Conservation (phyloP, 1,140 invertebrate species). For the Ceratitis capitata region DNA sequence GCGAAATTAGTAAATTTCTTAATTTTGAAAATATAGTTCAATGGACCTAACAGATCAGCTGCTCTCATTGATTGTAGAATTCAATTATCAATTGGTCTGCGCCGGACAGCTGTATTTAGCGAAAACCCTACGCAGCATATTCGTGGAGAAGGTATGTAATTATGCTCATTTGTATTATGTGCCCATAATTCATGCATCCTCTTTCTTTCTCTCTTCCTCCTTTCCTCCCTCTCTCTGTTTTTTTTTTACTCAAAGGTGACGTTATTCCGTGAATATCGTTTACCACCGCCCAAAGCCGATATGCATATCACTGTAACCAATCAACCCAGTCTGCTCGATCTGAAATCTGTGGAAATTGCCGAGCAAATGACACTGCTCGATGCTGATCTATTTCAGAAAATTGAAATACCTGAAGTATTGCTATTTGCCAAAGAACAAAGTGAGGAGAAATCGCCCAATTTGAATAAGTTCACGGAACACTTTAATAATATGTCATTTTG, state of each 20-base stretch:
- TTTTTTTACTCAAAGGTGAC: conserved; percentile 48
- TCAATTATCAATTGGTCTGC: conserved; percentile 90
- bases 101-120: conserved; percentile 87
- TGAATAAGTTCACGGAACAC: conserved; percentile 97
- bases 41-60: conserved; percentile 82
- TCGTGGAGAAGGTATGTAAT: conserved; percentile 82
- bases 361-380: conserved; percentile 99
- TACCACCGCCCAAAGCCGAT: conserved; percentile 42
- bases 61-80: conserved; percentile 84
- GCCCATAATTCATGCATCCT: neutral
- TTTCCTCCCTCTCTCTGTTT: too few species aligned
- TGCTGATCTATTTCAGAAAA: conserved; percentile 93
- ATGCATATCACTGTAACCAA: conserved; percentile 41
- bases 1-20: neutral
- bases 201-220: too few species aligned
- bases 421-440: conserved; percentile 97
- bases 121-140: conserved; percentile 86
- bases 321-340: conserved; percentile 79
- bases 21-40: conserved; percentile 70
- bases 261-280: conserved; percentile 57
- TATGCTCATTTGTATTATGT: neutral
- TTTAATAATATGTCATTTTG: conserved; percentile 99
- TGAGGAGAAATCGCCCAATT: conserved; percentile 95
- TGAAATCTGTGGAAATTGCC: conserved; percentile 86
- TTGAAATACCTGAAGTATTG: conserved; percentile 96